Percentiles rank a stretch among this genome's conserved stretches.
phyloP scores from a whole-genome alignment of 2,888 invertebrate genomes.

The Diarsia mendica region DNA sequence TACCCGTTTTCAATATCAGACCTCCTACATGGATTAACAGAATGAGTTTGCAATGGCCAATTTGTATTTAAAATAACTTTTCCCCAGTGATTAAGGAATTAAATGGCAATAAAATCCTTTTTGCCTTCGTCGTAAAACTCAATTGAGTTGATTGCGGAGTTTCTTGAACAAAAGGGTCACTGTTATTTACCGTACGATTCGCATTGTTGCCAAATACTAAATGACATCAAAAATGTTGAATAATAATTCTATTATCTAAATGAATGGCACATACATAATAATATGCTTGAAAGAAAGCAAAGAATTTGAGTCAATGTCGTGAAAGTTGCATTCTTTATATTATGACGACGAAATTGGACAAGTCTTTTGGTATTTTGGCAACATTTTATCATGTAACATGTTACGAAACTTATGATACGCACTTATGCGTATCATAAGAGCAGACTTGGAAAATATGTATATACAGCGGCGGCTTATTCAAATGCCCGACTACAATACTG shows the following conservation, averaged over 20 bases:
- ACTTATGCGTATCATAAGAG: no score
- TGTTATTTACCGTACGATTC: not conserved
- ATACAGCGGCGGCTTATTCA: no score
- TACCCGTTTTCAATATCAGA: conserved; percentile 9
- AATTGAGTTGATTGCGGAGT: conserved; percentile 4
- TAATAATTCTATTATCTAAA: conserved; percentile 22
- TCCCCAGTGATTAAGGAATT: not conserved
- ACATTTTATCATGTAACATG: conserved; percentile 3
- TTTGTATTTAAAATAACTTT: not conserved
- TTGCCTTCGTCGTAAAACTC: not conserved
- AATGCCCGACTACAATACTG: no score
- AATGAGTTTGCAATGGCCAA: not conserved
- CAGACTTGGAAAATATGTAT: no score
- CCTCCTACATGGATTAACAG: conserved; percentile 24
- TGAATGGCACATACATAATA: conserved; percentile 45
- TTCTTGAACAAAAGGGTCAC: not conserved
- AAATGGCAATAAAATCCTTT: not conserved
- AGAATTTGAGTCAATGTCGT: conserved; percentile 27
- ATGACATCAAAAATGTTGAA: conserved; percentile 8
- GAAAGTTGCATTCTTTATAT: conserved; percentile 25
- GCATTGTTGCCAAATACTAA: conserved; percentile 9
- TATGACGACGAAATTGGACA: not conserved
- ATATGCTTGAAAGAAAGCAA: conserved; percentile 53
- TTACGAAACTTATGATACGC: conserved; percentile 8
- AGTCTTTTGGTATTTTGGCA: conserved; percentile 14